phyloP scores from a whole-genome alignment of 2,797 vertebrate species.

The Sus cebifrons region DNA sequence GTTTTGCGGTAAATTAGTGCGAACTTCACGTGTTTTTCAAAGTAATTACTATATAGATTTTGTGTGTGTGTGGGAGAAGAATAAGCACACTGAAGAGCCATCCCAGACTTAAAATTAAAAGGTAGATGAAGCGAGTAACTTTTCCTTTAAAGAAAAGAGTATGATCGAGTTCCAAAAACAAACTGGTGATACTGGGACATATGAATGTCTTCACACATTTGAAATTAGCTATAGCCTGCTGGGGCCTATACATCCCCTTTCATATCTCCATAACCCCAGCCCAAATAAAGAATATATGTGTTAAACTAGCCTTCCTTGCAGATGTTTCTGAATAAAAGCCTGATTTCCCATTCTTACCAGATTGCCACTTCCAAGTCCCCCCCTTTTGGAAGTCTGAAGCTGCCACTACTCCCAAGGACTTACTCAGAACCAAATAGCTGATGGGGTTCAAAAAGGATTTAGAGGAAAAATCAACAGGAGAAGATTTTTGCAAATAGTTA shows the following conservation, averaged over 20 bases:
- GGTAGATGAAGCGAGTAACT: not conserved
- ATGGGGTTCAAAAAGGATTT: conserved; percentile 11
- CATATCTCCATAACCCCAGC: not conserved
- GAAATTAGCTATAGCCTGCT: not conserved
- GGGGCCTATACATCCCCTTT: not conserved
- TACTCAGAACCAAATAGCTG: conserved; percentile 30
- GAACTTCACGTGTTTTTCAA: conserved; percentile 2
- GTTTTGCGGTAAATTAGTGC: not conserved
- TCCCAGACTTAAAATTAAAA: conserved; percentile 27
- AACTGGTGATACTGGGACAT: not conserved
- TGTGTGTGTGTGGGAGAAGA: conserved; percentile 7
- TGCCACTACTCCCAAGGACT: not conserved
- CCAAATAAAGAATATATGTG: not conserved
- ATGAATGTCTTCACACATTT: not conserved
- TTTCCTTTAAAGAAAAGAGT: not conserved
- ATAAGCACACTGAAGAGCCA: conserved; percentile 25
- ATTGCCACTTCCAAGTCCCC: not conserved
- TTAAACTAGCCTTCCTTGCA: not conserved
- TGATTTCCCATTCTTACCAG: not conserved
- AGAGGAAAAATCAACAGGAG: not conserved
- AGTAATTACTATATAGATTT: not conserved
- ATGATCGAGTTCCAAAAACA: not conserved
- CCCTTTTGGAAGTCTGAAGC: not conserved
- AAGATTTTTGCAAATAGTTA: conserved; percentile 36
- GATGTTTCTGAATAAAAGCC: conserved; percentile 48